Percentiles rank a stretch among this genome's conserved stretches.
phyloP scores from a whole-genome alignment of 2,888 invertebrate species.

The Drosophila kambysellisi region DNA sequence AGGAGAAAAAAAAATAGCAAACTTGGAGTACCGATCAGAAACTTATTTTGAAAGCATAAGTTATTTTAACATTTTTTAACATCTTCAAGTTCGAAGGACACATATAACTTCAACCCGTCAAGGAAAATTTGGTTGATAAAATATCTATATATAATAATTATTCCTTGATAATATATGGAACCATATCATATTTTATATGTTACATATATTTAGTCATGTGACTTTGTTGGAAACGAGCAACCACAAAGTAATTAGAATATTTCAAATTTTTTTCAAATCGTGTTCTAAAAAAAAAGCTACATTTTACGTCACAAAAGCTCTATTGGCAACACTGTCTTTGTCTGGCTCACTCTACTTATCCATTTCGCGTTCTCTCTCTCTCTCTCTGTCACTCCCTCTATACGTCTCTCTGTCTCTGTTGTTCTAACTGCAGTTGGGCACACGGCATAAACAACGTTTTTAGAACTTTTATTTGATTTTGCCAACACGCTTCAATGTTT shows the following conservation, averaged over 20 bases:
- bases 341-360: not conserved
- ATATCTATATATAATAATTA: not conserved
- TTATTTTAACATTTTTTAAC: not conserved
- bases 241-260: too few species aligned
- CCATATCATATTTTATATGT: too few species aligned
- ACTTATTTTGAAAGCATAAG: too few species aligned
- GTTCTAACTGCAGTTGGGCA: slow-evolving; percentile 4
- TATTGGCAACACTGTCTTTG: not conserved
- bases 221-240: too few species aligned
- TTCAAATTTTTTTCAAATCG: not conserved
- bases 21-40: not conserved
- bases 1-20: not conserved
- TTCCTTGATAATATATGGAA: too few species aligned
- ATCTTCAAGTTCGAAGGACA: not conserved
- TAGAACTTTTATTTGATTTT: slow-evolving; percentile 76
- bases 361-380: not conserved
- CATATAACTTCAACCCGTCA: not conserved
- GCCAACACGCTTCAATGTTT: slow-evolving; percentile 53
- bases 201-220: too few species aligned
- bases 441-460: slow-evolving; percentile 54
- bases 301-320: not conserved
- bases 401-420: not conserved
- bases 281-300: not conserved
- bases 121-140: not conserved
- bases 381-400: not conserved